These are phyloP conservation scores for Chloromyia formosa DNA, from an alignment of 2,888 invertebrate species.

Conservation along the genomic window DNA sequence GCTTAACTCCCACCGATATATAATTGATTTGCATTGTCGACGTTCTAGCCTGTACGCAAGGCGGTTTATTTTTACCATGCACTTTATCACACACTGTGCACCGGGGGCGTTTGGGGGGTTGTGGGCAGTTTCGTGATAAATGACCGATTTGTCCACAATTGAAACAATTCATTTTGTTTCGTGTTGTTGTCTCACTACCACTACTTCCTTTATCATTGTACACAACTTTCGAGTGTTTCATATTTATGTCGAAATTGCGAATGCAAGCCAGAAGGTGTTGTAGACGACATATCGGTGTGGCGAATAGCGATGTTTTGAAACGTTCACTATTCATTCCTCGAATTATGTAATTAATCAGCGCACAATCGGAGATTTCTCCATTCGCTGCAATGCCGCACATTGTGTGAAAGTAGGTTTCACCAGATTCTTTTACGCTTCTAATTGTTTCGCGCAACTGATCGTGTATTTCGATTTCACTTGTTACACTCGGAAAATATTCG, in stretches of 20 bases:
- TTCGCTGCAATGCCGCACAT: neutral
- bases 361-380: neutral
- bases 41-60: neutral
- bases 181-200: neutral
- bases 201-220: neutral
- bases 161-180: neutral
- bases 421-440: neutral
- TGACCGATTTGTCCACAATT: neutral
- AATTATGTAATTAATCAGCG: neutral
- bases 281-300: neutral
- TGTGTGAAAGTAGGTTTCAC: neutral
- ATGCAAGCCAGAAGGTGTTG: neutral
- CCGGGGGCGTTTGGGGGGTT: constrained; percentile 10
- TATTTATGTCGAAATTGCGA: neutral
- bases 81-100: neutral
- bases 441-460: neutral
- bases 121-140: constrained; percentile 1
- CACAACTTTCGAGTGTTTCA: neutral
- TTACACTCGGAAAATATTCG: too few species aligned
- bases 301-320: neutral
- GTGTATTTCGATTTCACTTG: neutral
- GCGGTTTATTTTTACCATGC: neutral
- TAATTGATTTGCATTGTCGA: neutral
- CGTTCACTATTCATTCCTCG: neutral
- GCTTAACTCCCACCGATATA: neutral